Conservation (phyloP, 2,888 invertebrate species). For the Xiphydria camelus region DNA sequence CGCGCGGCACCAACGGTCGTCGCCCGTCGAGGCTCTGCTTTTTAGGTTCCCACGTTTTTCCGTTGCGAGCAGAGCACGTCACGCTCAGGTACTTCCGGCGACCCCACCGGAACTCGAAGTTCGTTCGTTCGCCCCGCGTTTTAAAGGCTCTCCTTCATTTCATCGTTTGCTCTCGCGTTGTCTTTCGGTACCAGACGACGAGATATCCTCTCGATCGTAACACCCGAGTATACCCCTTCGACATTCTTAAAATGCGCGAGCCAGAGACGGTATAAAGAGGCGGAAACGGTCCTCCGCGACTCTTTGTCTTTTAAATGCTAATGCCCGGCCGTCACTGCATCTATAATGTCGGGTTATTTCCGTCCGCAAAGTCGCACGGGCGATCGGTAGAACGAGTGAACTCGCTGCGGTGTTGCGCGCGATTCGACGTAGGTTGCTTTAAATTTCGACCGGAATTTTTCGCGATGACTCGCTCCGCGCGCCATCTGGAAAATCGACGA, state of each 20-base stretch:
- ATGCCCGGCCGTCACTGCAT: not conserved
- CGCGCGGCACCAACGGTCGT: slow-evolving; percentile 1
- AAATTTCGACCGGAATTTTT: no score
- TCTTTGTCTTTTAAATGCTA: not conserved
- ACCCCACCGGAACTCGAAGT: slow-evolving; percentile 54
- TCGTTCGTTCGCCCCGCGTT: slow-evolving; percentile 32
- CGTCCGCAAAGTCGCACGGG: not conserved
- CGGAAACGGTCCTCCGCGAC: not conserved
- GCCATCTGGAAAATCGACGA: no score
- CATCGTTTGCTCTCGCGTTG: not conserved
- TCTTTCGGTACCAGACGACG: no score
- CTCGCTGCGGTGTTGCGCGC: no score
- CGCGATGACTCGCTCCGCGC: no score
- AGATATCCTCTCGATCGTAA: no score
- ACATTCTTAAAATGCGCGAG: not conserved
- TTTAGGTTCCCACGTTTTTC: slow-evolving; percentile 56
- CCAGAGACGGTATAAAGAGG: not conserved
- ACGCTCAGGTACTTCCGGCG: slow-evolving; percentile 50
- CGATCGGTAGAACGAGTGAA: no score
- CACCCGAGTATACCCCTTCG: not conserved
- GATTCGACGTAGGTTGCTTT: no score
- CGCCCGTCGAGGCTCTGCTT: slow-evolving; percentile 11
- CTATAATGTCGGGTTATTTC: not conserved
- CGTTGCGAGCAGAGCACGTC: slow-evolving; percentile 49
- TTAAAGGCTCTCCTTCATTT: no score